Evolutionary conservation across 2,797 vertebrate species (phyloP).

Genomic region (Cyprinella venusta): DNA sequence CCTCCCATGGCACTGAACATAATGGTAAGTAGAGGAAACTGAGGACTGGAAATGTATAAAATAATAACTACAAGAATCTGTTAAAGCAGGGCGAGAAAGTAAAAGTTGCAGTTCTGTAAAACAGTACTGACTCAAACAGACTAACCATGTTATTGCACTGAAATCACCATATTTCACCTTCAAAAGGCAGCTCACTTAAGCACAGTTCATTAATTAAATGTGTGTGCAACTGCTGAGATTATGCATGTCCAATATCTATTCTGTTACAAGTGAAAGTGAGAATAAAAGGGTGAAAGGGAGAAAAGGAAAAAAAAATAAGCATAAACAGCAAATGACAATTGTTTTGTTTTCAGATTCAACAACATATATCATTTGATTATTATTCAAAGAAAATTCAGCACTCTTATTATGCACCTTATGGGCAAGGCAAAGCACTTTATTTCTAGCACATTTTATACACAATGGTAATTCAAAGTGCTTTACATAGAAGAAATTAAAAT

Average conservation of each 20-base stretch:
- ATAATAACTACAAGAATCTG: constrained; percentile 39
- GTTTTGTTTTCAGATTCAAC: neutral
- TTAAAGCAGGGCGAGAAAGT: constrained; percentile 21
- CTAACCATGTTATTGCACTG: neutral
- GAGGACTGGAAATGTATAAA: constrained; percentile 23
- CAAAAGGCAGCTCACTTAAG: neutral
- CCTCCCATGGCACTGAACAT: constrained; percentile 46
- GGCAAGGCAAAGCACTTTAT: too few relatives aligned
- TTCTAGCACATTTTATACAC: too few relatives aligned
- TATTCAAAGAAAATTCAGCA: neutral
- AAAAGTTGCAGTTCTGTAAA: constrained; percentile 29
- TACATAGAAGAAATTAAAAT: too few relatives aligned
- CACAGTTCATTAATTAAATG: constrained; percentile 4
- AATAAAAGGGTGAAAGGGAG: neutral
- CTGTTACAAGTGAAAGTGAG: constrained; percentile 20
- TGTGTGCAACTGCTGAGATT: neutral
- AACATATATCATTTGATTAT: neutral
- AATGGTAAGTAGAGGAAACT: constrained; percentile 33
- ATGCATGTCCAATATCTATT: neutral
- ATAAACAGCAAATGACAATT: neutral
- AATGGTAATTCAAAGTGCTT: too few relatives aligned
- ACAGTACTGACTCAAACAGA: constrained; percentile 10
- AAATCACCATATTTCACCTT: constrained; percentile 8
- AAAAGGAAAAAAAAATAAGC: neutral
- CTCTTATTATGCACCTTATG: neutral